Base-by-base conservation (phyloP, 1,140 invertebrate genomes). In the Chionoecetes opilio region DNA sequence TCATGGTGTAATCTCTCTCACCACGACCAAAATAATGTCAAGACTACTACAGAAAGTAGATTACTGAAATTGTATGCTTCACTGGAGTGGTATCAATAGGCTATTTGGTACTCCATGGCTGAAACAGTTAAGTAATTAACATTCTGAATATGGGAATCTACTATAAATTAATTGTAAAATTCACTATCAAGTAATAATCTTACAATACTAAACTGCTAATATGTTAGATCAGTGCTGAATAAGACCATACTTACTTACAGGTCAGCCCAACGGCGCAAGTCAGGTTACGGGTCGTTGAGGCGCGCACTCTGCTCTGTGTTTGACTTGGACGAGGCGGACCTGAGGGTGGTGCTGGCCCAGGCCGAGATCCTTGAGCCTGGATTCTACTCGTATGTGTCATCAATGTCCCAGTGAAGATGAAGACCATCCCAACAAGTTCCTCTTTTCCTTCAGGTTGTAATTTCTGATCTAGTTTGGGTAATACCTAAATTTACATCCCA, bases 361-460 rank as follows among this genome's bases (percentile, higher is more conserved):
- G 93, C 95, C 9, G 95, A 96, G 37, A 46, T 88, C 46, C 90
- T 96, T 3, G 88, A 96, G 90, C 93, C 95, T 35, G 95, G 95
- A 17, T 96, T 96, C 35, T 94, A 94, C 84, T 88, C 95, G 0
- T 96, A 95, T 46, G 94, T 94, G 0, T 31, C 92, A 37, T 93
- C 92, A n/a, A 86, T 93, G 92, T 93, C 92, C 21, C 92, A 93
- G 38, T 93, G 84, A 93, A 21, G 26, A 8, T 91, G 53, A 11
- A 29, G 17, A 6, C 26, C 35, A 26, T 8, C 84, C 32, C 35
- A 17, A 38, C 21, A 86, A 38, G 26, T 86, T 35, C 32, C 32
- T 32, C 35, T 86, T 17, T 86, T 34, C 32, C 32, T 21, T 86
- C 84, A 86, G 84, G 84, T 35, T 35, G 35, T 38, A 86, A 6